Conservation (phyloP, 2,113 vertebrate genomes). For the Psophia crepitans region DNA sequence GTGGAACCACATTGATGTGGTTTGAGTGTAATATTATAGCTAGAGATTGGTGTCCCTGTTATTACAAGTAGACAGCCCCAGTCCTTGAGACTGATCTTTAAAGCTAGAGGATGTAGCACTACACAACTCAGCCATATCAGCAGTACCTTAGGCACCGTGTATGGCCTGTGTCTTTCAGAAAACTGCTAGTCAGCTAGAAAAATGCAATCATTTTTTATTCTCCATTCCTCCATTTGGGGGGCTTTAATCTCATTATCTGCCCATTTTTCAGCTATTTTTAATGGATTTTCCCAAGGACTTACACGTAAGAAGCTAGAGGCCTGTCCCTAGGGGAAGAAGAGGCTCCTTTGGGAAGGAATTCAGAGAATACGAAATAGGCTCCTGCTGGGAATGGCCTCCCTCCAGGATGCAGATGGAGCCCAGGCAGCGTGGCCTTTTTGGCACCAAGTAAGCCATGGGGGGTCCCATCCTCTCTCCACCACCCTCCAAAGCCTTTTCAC, state of each 20-base stretch:
- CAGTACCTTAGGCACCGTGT: background rate
- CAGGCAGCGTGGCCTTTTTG: background rate
- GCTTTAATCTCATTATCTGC: background rate
- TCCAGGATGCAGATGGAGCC: background rate
- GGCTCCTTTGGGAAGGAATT: background rate
- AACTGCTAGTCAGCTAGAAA: background rate
- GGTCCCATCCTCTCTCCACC: background rate
- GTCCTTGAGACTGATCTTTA: background rate
- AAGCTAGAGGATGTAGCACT: background rate
- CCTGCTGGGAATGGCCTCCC: background rate
- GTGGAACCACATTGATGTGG: conserved; percentile 57
- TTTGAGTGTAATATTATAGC: conserved; percentile 46
- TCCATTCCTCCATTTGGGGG: background rate
- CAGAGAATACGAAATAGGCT: background rate
- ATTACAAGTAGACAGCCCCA: background rate
- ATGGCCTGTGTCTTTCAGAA: background rate
- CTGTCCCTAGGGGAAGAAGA: background rate
- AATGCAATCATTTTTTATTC: background rate
- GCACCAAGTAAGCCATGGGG: background rate
- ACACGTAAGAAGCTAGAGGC: background rate
- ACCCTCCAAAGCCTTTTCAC: background rate
- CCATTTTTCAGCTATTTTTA: background rate
- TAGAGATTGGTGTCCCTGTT: conserved; percentile 23
- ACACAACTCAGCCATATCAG: background rate
- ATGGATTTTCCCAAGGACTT: background rate